A percentile compares a stretch with the other conserved stretches of the same genome.
phyloP scores from a whole-genome alignment of 2,888 invertebrate species.

The Elgonia sp. region DNA sequence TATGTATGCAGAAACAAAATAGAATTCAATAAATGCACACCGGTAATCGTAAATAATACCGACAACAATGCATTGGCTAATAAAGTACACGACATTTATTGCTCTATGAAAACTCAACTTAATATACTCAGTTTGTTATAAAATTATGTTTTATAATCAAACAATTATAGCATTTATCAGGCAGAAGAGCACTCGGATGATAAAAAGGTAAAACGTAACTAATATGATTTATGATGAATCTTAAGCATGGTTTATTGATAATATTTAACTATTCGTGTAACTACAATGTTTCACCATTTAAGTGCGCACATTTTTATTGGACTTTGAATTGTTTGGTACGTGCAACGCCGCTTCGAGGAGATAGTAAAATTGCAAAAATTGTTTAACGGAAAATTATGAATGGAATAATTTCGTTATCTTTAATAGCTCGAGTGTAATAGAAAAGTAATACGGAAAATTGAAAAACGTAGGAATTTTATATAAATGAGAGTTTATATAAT shows the following conservation, averaged over 20 bases:
- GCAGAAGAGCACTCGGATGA: conserved; percentile 9
- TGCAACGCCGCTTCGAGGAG: not conserved
- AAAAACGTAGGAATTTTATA: not conserved
- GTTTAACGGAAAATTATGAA: conserved; percentile 28
- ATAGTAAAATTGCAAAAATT: conserved; percentile 6
- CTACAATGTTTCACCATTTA: conserved; percentile 17
- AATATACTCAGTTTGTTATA: conserved; percentile 24
- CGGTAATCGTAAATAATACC: conserved; percentile 34
- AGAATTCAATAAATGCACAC: conserved; percentile 35
- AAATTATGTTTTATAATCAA: conserved; percentile 49
- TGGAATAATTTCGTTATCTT: conserved; percentile 40
- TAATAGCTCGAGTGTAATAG: conserved; percentile 12
- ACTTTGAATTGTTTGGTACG: conserved; percentile 32
- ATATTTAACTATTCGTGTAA: conserved; percentile 35
- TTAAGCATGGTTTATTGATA: conserved; percentile 23
- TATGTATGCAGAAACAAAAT: conserved; percentile 6
- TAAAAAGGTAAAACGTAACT: conserved; percentile 20
- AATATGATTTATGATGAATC: conserved; percentile 26
- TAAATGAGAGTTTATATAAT: not conserved
- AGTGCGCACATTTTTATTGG: not conserved
- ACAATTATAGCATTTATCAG: conserved; percentile 35
- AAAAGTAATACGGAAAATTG: not conserved
- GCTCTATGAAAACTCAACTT: conserved; percentile 37
- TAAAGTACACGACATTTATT: conserved; percentile 47
- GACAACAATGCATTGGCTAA: conserved; percentile 44